Percentiles rank a stretch among this genome's conserved stretches.
Evolutionary conservation across 2,888 invertebrate genomes (phyloP).

Genomic region (Lacanobia oleracea): DNA sequence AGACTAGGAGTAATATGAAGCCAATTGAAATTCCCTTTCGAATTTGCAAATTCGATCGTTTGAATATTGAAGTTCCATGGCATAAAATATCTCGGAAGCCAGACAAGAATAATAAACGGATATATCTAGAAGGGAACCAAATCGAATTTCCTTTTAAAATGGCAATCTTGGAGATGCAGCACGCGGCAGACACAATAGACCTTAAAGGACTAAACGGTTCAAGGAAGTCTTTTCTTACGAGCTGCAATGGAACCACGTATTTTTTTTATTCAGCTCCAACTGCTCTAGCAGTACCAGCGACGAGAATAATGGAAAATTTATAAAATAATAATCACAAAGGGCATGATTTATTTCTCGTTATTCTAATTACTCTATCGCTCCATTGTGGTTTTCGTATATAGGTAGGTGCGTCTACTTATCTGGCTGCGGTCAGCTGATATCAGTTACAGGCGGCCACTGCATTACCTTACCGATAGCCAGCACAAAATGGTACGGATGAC

Average conservation of each 20-base stretch:
- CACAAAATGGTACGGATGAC: conserved; percentile 39
- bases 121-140: conserved; percentile 35
- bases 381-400: conserved; percentile 49
- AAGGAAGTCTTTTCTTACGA: conserved; percentile 44
- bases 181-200: conserved; percentile 52
- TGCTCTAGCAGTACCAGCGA: conserved; percentile 13
- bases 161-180: conserved; percentile 55
- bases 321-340: conserved; percentile 2
- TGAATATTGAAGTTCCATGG: conserved; percentile 34
- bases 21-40: conserved; percentile 31
- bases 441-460: conserved; percentile 64
- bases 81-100: conserved; percentile 22
- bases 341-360: conserved; percentile 22
- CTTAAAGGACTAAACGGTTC: conserved; percentile 40
- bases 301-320: conserved; percentile 43
- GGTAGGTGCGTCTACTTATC: conserved; percentile 56
- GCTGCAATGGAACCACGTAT: conserved; percentile 31
- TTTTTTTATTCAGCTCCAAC: conserved; percentile 38
- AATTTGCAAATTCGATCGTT: conserved; percentile 9
- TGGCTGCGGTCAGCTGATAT: conserved; percentile 72
- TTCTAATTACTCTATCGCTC: conserved; percentile 43
- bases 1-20: not conserved
- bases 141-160: conserved; percentile 54
- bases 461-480: conserved; percentile 46
- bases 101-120: conserved; percentile 37